These are phyloP conservation scores for Origma solitaria DNA, from an alignment of 2,113 vertebrate species.

Conservation along the genomic window DNA sequence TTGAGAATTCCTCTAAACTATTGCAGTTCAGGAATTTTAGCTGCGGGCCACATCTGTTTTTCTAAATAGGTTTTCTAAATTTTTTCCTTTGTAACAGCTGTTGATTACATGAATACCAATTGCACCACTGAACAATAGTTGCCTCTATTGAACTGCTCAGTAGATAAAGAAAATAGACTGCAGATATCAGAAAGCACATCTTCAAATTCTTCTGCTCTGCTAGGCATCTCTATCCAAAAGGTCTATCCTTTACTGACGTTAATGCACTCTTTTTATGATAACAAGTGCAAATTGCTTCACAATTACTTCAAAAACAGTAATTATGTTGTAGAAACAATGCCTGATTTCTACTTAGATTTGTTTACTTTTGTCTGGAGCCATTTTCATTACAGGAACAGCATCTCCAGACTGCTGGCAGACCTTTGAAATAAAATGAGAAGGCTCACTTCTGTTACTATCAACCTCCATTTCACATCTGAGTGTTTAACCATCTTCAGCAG, in stretches of 20 bases:
- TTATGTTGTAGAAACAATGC: constrained; percentile 15
- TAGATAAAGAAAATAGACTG: constrained; percentile 4
- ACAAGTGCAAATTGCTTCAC: constrained; percentile 8
- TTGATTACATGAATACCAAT: constrained; percentile 18
- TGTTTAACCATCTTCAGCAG: not conserved
- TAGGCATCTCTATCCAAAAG: not conserved
- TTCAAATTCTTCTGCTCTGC: not conserved
- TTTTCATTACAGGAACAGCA: not conserved
- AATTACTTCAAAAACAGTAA: constrained; percentile 36
- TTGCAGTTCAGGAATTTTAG: not conserved
- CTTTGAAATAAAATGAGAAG: not conserved
- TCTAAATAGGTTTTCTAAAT: constrained; percentile 15
- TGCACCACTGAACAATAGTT: not conserved
- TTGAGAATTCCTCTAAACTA: not conserved
- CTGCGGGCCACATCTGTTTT: not conserved
- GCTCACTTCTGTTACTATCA: constrained; percentile 5
- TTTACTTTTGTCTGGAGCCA: constrained; percentile 30
- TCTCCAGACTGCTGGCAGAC: not conserved
- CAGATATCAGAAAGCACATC: not conserved
- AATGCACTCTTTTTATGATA: not conserved
- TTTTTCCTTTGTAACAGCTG: constrained; percentile 30
- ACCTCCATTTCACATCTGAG: not conserved
- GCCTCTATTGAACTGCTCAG: not conserved
- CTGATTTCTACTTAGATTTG: constrained; percentile 8
- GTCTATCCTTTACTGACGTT: not conserved